Evolutionary conservation across 2,797 vertebrate species (phyloP).

Genomic region (Taenioides sp.): DNA sequence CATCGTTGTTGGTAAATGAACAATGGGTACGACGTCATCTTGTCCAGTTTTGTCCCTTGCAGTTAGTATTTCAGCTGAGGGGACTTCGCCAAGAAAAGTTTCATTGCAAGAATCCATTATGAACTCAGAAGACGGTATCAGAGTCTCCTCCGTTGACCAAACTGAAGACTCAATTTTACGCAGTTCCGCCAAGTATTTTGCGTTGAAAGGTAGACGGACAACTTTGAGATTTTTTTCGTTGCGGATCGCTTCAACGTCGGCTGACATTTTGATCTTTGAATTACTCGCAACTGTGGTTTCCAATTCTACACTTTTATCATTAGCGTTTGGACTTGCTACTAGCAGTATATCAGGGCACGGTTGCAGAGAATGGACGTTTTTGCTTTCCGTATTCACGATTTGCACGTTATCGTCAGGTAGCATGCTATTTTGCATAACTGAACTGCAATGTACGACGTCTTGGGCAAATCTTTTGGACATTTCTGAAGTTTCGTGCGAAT

Average conservation of each 20-base stretch:
- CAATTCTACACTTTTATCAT: slow-evolving; percentile 16
- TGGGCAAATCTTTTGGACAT: slow-evolving; percentile 53
- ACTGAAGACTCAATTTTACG: slow-evolving; percentile 68
- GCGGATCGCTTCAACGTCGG: slow-evolving; percentile 3
- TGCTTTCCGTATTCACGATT: slow-evolving; percentile 14
- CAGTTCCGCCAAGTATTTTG: slow-evolving; percentile 64
- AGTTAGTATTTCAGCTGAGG: not conserved
- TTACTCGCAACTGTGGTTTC: slow-evolving; percentile 8
- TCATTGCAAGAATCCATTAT: slow-evolving; percentile 37
- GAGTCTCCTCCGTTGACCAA: slow-evolving; percentile 72
- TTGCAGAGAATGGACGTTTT: slow-evolving; percentile 33
- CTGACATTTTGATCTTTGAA: not conserved
- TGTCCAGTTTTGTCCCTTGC: slow-evolving; percentile 1
- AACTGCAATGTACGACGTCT: slow-evolving; percentile 58
- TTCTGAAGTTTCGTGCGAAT: slow-evolving; percentile 58
- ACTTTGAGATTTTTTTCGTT: slow-evolving; percentile 53
- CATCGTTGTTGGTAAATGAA: slow-evolving; percentile 10
- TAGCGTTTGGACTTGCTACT: slow-evolving; percentile 12
- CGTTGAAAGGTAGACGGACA: slow-evolving; percentile 66
- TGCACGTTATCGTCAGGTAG: slow-evolving; percentile 18
- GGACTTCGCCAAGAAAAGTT: not conserved
- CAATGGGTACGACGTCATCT: slow-evolving; percentile 19
- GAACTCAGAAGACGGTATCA: slow-evolving; percentile 55
- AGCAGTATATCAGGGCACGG: slow-evolving; percentile 67
- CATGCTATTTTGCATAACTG: slow-evolving; percentile 34